A percentile compares a stretch with the other conserved stretches of the same genome.
phyloP scores from a whole-genome alignment of 2,888 invertebrate species.

The Drosophila nr. fundita region DNA sequence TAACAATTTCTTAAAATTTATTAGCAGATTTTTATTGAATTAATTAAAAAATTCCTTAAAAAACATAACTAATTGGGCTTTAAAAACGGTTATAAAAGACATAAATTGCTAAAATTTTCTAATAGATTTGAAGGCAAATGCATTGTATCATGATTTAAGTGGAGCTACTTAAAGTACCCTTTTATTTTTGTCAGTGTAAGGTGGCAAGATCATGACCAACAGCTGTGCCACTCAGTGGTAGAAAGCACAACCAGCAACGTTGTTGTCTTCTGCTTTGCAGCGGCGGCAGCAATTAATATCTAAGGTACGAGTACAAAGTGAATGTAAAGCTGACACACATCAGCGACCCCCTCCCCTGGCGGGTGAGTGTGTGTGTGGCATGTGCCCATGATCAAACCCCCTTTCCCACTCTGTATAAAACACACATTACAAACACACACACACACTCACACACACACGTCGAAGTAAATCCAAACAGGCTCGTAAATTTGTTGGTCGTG shows the following conservation, averaged over 20 bases:
- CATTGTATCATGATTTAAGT: background rate
- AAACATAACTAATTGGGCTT: background rate
- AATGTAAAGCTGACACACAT: conserved; percentile 79
- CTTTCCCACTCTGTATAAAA: background rate
- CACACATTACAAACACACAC: background rate
- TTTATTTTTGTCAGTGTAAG: conserved; percentile 2
- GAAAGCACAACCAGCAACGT: conserved; percentile 49
- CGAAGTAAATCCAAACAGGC: conserved; percentile 53
- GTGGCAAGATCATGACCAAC: conserved; percentile 29
- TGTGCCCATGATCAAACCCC: conserved; percentile 39
- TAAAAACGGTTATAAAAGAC: background rate
- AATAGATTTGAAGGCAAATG: background rate
- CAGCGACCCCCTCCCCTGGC: conserved; percentile 21
- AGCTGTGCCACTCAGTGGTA: conserved; percentile 40
- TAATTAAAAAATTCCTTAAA: background rate
- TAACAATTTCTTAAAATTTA: background rate
- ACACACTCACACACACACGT: conserved; percentile 7
- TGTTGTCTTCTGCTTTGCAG: conserved; percentile 35
- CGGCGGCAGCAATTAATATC: conserved; percentile 72
- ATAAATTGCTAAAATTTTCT: background rate
- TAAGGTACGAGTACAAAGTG: conserved; percentile 75
- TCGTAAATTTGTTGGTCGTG: conserved; percentile 80
- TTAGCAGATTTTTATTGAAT: background rate
- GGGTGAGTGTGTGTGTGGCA: conserved; percentile 28
- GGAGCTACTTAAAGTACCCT: no score